Evolutionary conservation across 2,797 vertebrate species (phyloP).

Genomic region (Fundulus diaphanus): DNA sequence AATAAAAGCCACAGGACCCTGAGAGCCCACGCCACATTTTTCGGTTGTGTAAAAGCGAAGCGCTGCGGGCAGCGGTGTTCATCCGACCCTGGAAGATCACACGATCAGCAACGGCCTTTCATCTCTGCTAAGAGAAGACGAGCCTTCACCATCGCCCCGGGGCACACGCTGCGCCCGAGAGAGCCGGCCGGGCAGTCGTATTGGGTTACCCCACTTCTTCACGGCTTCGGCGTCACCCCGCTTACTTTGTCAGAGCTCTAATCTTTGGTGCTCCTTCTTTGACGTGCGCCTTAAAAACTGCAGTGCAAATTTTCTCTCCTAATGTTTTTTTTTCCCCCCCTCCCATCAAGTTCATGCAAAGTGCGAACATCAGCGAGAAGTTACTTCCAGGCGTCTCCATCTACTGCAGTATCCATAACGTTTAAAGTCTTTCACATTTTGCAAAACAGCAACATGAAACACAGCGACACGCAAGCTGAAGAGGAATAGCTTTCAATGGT

Average conservation of each 20-base stretch:
- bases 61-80: slow-evolving; percentile 5
- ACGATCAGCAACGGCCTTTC: slow-evolving; percentile 36
- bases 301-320: neutral
- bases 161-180: slow-evolving; percentile 20
- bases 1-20: neutral
- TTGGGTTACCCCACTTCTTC: slow-evolving; percentile 38
- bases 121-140: slow-evolving; percentile 30
- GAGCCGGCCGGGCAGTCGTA: slow-evolving; percentile 52
- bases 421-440: neutral
- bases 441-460: neutral
- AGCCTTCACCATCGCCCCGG: slow-evolving; percentile 28
- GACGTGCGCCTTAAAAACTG: neutral
- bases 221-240: slow-evolving; percentile 32
- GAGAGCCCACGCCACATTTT: too few species aligned
- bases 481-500: neutral
- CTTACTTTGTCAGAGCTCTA: slow-evolving; percentile 43
- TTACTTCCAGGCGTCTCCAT: neutral
- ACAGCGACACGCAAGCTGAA: neutral
- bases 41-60: slow-evolving; percentile 22
- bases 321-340: neutral
- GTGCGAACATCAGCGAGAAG: neutral
- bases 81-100: slow-evolving; percentile 38
- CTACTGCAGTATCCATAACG: neutral
- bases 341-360: neutral
- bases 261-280: neutral